Conservation (phyloP, 2,888 invertebrate genomes). For the Parthenolecanium corni region DNA sequence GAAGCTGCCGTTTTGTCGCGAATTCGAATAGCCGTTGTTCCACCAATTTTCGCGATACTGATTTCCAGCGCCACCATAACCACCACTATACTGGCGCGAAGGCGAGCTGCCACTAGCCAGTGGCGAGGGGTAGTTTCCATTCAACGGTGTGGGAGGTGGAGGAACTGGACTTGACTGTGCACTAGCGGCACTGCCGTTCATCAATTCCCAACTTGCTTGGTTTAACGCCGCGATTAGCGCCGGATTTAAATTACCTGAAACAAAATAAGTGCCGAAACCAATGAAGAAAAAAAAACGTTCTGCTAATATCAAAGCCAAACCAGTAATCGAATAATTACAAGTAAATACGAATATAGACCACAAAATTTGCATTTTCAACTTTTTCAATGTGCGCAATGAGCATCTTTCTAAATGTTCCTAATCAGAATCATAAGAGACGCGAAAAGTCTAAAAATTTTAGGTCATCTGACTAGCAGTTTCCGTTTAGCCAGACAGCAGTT, state of each 20-base stretch:
- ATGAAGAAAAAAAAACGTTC: too few relatives aligned
- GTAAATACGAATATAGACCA: neutral
- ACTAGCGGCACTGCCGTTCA: constrained; percentile 10
- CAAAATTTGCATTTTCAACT: neutral
- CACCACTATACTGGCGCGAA: constrained; percentile 14
- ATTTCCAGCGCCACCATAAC: neutral
- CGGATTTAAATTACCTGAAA: constrained; percentile 23
- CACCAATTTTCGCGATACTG: constrained; percentile 28
- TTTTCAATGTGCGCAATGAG: too few relatives aligned
- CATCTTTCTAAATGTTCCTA: too few relatives aligned
- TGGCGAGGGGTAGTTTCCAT: constrained; percentile 3
- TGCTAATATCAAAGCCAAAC: too few relatives aligned
- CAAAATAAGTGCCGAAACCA: neutral
- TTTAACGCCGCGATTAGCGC: constrained; percentile 23
- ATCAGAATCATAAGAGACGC: too few relatives aligned
- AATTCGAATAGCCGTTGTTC: constrained; percentile 16
- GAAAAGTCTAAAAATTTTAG: too few relatives aligned
- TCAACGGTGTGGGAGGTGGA: constrained; percentile 10
- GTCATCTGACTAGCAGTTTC: too few relatives aligned
- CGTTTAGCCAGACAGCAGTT: too few relatives aligned
- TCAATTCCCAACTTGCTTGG: constrained; percentile 27
- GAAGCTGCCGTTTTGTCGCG: neutral
- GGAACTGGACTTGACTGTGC: constrained; percentile 10
- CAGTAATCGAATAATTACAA: neutral
- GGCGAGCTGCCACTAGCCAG: constrained; percentile 14